Evolutionary conservation across 1,140 invertebrate species (phyloP).

Genomic region (Aphelinus atriplicis): DNA sequence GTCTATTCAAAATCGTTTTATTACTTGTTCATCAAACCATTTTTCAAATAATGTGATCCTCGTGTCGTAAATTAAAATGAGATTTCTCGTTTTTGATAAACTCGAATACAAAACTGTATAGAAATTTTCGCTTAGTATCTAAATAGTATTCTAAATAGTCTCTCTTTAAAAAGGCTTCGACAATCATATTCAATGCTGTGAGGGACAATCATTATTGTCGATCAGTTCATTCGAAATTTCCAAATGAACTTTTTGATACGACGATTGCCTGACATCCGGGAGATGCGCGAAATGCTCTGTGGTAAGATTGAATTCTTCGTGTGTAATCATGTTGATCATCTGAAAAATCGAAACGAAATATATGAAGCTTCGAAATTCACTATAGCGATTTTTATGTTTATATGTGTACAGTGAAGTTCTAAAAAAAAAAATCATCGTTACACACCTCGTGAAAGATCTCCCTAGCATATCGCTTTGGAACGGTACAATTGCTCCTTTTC

Average conservation of each 20-base stretch:
- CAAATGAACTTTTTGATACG: conserved; percentile 41
- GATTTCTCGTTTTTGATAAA: too few species aligned
- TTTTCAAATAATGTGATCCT: too few species aligned
- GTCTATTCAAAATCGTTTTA: too few species aligned
- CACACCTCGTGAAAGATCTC: conserved; percentile 42
- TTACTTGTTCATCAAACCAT: too few species aligned
- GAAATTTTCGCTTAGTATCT: too few species aligned
- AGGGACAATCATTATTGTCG: too few species aligned
- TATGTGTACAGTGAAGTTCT: conserved; percentile 13
- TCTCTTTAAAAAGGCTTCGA: too few species aligned
- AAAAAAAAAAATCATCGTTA: neutral
- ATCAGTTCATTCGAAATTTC: neutral
- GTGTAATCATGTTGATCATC: conserved; percentile 52
- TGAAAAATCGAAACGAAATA: conserved; percentile 37
- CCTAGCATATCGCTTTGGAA: conserved; percentile 41
- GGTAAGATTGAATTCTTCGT: conserved; percentile 51
- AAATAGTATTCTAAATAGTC: too few species aligned
- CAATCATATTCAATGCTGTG: too few species aligned
- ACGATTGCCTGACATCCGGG: conserved; percentile 44
- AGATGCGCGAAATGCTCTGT: conserved; percentile 44
- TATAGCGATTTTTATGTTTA: conserved; percentile 3
- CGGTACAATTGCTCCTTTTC: conserved; percentile 43
- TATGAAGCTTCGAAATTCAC: conserved; percentile 7
- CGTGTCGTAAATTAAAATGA: too few species aligned
- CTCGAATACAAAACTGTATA: too few species aligned